A percentile compares a stretch with the other conserved stretches of the same genome.
Evolutionary conservation across 2,888 invertebrate genomes (phyloP).

Genomic region (Pelosia muscerda): DNA sequence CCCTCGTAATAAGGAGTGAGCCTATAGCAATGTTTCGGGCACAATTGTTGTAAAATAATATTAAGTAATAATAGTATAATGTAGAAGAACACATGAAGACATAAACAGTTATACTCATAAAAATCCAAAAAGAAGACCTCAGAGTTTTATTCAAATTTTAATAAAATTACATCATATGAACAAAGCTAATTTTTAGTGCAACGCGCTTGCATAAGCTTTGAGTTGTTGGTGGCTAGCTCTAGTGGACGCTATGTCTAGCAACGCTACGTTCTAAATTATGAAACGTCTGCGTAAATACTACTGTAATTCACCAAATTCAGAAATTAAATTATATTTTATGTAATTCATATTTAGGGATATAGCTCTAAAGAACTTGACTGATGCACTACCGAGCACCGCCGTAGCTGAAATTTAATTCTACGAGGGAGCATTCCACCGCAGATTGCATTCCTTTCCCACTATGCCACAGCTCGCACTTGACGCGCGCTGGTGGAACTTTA

Average conservation of each 20-base stretch:
- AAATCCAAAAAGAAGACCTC: too few relatives aligned
- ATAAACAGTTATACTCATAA: too few relatives aligned
- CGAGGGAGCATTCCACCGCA: slow-evolving; percentile 75
- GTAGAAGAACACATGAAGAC: too few relatives aligned
- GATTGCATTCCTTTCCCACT: slow-evolving; percentile 80
- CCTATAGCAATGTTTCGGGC: too few relatives aligned
- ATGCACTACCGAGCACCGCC: slow-evolving; percentile 47
- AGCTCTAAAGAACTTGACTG: slow-evolving; percentile 40
- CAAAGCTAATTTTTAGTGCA: not conserved
- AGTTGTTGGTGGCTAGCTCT: not conserved
- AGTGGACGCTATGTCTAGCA: too few relatives aligned
- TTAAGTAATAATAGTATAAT: too few relatives aligned
- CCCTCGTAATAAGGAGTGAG: too few relatives aligned
- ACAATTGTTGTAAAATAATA: too few relatives aligned
- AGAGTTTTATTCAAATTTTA: not conserved
- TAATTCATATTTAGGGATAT: slow-evolving; percentile 42
- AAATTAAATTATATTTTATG: slow-evolving; percentile 26
- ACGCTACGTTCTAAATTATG: too few relatives aligned
- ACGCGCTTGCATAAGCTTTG: not conserved
- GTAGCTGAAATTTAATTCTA: slow-evolving; percentile 79
- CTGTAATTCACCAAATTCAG: not conserved
- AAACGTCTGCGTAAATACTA: not conserved
- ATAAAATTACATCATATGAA: not conserved
- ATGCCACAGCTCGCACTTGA: slow-evolving; percentile 57
- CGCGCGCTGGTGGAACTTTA: slow-evolving; percentile 63